These are phyloP conservation scores for Sinosuthora webbiana DNA, from an alignment of 2,113 vertebrate genomes.

Conservation along the genomic window DNA sequence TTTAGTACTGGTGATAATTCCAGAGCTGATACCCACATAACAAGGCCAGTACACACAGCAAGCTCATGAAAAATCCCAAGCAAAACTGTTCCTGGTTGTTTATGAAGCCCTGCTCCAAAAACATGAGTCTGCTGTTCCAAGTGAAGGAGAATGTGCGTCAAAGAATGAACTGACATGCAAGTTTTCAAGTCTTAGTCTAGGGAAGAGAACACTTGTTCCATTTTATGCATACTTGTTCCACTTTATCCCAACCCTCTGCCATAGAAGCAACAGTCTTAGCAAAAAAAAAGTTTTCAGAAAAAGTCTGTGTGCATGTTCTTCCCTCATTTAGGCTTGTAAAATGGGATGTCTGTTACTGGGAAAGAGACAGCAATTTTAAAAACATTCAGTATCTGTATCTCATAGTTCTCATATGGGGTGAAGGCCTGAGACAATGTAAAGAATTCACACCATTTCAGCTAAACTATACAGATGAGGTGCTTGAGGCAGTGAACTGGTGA, in stretches of 20 bases:
- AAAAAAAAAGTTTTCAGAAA: not conserved
- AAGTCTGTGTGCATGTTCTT: not conserved
- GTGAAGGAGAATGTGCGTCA: not conserved
- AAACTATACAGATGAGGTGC: conserved; percentile 46
- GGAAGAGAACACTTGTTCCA: not conserved
- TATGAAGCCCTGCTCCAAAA: not conserved
- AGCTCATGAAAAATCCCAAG: not conserved
- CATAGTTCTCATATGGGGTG: not conserved
- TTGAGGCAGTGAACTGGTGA: conserved; percentile 28
- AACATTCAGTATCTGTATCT: not conserved
- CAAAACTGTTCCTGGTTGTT: not conserved
- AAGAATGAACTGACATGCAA: not conserved
- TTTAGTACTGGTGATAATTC: not conserved
- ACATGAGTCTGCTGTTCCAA: not conserved
- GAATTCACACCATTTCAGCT: conserved; percentile 34
- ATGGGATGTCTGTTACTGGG: not conserved
- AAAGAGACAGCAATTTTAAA: not conserved
- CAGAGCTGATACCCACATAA: not conserved
- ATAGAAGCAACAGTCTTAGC: not conserved
- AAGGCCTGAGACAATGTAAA: not conserved
- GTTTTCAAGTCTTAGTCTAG: not conserved
- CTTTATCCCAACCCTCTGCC: not conserved
- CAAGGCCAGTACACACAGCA: not conserved
- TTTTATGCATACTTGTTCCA: not conserved
- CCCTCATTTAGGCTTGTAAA: not conserved